These are phyloP conservation scores for Clusia tigrina DNA, from an alignment of 2,888 invertebrate genomes.

Conservation along the genomic window DNA sequence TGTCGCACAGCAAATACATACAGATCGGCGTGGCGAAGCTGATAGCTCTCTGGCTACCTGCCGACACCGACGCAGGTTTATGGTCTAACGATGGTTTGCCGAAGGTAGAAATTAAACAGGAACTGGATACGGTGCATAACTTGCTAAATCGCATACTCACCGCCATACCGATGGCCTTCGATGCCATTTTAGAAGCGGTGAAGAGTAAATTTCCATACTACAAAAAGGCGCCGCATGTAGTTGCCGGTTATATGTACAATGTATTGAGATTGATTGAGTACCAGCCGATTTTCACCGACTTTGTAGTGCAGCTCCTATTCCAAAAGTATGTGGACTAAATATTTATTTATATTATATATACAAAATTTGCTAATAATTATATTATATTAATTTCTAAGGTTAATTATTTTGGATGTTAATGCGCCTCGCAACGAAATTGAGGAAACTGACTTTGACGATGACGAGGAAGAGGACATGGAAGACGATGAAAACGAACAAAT, in stretches of 20 bases:
- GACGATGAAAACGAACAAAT: constrained; percentile 47
- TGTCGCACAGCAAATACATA: constrained; percentile 74
- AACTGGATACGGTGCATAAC: constrained; percentile 73
- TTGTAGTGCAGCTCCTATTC: constrained; percentile 77
- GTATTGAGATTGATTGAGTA: constrained; percentile 79
- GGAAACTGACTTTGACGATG: constrained; percentile 64
- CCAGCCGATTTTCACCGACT: constrained; percentile 74
- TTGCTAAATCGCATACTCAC: constrained; percentile 62
- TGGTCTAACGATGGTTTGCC: constrained; percentile 71
- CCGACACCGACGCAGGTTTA: constrained; percentile 65
- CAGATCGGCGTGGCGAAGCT: constrained; percentile 70
- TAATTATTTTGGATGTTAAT: constrained; percentile 79
- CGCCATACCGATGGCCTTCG: constrained; percentile 72
- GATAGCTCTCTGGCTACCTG: constrained; percentile 69
- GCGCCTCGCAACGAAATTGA: constrained; percentile 70
- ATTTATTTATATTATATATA: not conserved
- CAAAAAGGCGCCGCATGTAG: constrained; percentile 72
- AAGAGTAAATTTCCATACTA: constrained; percentile 79
- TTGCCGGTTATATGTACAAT: constrained; percentile 81
- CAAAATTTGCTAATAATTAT: not conserved
- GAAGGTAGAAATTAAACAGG: constrained; percentile 66
- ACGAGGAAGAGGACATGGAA: constrained; percentile 51
- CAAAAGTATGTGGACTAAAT: constrained; percentile 71
- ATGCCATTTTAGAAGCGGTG: constrained; percentile 73
- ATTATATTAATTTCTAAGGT: constrained; percentile 65